A percentile compares a stretch with the other conserved stretches of the same genome.
phyloP scores from a whole-genome alignment of 2,888 invertebrate species.

The Nephrotoma appendiculata region DNA sequence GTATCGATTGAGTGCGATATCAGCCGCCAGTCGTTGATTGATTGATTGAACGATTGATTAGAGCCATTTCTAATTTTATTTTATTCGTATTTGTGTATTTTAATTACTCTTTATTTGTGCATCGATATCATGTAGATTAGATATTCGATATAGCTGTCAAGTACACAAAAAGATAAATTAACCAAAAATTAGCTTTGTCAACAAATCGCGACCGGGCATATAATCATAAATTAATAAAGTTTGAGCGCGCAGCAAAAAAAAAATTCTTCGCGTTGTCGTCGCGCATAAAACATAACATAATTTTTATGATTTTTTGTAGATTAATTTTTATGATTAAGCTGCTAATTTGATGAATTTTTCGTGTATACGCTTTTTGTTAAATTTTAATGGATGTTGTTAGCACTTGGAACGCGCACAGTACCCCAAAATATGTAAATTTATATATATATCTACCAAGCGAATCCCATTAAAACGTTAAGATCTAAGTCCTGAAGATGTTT shows the following conservation, averaged over 20 bases:
- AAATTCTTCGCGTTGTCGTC: background rate
- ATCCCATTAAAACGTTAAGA: background rate
- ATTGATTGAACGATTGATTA: background rate
- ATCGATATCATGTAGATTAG: no score
- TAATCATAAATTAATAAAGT: background rate
- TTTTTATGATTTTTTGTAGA: background rate
- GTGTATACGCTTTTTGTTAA: background rate
- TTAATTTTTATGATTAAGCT: background rate
- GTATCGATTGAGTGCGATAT: background rate
- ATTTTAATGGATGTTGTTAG: background rate
- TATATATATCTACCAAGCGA: background rate
- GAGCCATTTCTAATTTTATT: background rate
- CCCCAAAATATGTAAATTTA: background rate
- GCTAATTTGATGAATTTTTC: background rate
- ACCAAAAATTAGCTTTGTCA: background rate
- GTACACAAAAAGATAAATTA: background rate
- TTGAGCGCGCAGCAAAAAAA: background rate
- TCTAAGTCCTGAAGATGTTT: background rate
- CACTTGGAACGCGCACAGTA: background rate
- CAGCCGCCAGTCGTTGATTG: background rate
- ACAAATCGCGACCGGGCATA: background rate
- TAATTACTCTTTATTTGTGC: background rate
- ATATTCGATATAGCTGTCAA: no score
- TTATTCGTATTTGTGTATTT: background rate
- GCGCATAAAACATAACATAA: background rate